Percentiles rank a stretch among this genome's conserved stretches.
These are phyloP conservation scores for Hoplias malabaricus DNA, from an alignment of 2,113 vertebrate species.

Conservation along the genomic window DNA sequence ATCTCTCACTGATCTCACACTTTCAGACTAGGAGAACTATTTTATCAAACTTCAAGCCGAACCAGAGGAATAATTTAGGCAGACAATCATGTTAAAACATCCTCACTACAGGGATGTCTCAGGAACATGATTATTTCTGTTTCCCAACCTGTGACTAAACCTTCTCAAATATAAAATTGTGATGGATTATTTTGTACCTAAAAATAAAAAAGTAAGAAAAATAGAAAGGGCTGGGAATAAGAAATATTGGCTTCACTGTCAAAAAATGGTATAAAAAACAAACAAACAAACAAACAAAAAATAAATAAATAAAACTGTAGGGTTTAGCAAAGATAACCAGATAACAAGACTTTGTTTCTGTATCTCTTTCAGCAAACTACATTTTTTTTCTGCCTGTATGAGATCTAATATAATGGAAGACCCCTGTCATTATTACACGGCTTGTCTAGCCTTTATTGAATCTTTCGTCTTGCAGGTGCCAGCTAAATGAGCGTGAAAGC, in stretches of 20 bases:
- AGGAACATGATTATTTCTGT: no score
- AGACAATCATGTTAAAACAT: no score
- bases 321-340: background rate
- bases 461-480: background rate
- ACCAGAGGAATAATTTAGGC: no score
- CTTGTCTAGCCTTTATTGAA: background rate
- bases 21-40: no score
- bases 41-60: no score
- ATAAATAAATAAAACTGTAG: no score
- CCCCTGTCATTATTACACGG: slow-evolving; percentile 1
- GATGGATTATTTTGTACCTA: background rate
- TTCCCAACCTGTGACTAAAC: no score
- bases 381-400: background rate
- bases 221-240: background rate
- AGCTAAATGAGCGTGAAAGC: background rate
- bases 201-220: background rate
- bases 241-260: background rate
- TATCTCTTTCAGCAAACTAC: background rate
- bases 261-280: no score
- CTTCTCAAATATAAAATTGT: no score
- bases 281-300: no score
- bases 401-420: background rate
- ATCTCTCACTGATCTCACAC: no score
- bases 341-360: background rate
- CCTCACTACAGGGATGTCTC: no score